Percentiles rank a stretch among this genome's conserved stretches.
Conservation (phyloP, 2,888 invertebrate species). For the Venusia cambrica region DNA sequence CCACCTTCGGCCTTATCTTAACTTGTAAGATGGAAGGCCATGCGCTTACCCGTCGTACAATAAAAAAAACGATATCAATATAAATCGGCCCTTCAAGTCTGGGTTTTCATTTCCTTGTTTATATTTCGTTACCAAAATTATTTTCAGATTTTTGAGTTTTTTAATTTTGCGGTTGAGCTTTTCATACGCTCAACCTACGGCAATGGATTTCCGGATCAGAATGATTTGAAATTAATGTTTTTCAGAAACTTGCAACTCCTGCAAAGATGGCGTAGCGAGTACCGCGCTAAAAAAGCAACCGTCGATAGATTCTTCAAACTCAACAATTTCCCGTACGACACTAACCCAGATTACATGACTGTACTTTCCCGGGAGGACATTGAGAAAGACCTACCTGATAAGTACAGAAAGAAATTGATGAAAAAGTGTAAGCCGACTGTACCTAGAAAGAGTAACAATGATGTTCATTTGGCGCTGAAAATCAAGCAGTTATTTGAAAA, state of each 20-base stretch:
- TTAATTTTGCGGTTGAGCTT: no score
- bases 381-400: constrained; percentile 71
- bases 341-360: constrained; percentile 76
- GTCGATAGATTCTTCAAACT: constrained; percentile 42
- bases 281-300: constrained; percentile 45
- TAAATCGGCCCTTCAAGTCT: no score
- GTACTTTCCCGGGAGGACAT: constrained; percentile 71
- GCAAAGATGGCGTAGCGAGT: constrained; percentile 76
- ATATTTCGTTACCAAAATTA: no score
- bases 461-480: constrained; percentile 64
- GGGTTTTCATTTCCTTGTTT: no score
- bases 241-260: constrained; percentile 65
- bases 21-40: no score
- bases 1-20: no score
- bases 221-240: neutral
- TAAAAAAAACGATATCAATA: no score
- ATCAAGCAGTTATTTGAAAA: constrained; percentile 69
- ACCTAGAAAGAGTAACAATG: constrained; percentile 56
- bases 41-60: no score
- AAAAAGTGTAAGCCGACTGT: constrained; percentile 51
- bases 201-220: no score
- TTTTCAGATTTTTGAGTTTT: no score
- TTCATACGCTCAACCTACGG: no score
- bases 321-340: constrained; percentile 75
- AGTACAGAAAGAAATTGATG: constrained; percentile 54